These are phyloP conservation scores for Coregonus ussuriensis DNA, from an alignment of 2,797 vertebrate species.

Conservation along the genomic window DNA sequence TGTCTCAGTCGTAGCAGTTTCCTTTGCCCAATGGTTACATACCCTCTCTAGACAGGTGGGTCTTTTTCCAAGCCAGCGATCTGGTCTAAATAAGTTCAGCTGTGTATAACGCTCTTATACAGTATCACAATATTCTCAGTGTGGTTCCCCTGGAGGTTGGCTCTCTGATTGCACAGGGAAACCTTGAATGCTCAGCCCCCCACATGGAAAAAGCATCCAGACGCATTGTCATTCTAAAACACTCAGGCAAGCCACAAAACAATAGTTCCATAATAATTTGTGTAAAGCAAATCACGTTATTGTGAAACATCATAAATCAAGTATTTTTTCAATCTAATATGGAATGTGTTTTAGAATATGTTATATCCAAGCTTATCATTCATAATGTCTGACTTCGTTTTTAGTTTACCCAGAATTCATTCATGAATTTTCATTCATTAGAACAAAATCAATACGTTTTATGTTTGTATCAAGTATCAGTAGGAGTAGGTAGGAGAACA, in stretches of 20 bases:
- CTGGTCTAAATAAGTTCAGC: background rate
- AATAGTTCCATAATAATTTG: conserved; percentile 41
- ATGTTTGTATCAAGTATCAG: background rate
- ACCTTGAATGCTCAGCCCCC: conserved; percentile 17
- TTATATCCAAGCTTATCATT: background rate
- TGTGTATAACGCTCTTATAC: background rate
- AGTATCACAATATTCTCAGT: background rate
- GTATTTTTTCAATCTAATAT: background rate
- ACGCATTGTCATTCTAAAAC: conserved; percentile 42
- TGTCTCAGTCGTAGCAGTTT: background rate
- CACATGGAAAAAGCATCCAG: conserved; percentile 49
- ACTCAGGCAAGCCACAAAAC: conserved; percentile 53
- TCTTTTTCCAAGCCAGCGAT: background rate
- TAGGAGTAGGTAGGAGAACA: background rate
- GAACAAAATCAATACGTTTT: background rate
- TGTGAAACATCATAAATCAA: background rate
- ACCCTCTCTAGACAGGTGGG: background rate
- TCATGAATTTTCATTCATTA: background rate
- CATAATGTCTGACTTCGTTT: background rate
- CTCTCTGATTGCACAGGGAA: conserved; percentile 17
- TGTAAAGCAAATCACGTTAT: conserved; percentile 3
- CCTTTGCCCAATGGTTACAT: background rate
- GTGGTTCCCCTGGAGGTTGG: background rate
- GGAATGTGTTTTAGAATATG: background rate
- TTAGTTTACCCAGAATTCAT: background rate